A percentile compares a stretch with the other conserved stretches of the same genome.
phyloP scores from a whole-genome alignment of 1,140 invertebrate species.

The Scaptomyza montana region DNA sequence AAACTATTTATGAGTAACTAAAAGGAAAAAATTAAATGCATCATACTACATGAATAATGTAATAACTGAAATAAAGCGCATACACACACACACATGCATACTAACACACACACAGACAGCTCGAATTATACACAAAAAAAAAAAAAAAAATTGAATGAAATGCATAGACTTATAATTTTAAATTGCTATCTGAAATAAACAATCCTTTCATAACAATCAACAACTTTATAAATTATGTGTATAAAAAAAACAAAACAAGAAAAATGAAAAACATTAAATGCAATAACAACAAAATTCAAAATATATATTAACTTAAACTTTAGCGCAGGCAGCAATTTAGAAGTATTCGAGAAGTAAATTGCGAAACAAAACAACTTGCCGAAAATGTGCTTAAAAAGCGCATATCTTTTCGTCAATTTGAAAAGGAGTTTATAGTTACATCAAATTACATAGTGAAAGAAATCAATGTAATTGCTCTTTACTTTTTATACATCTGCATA shows the following conservation, averaged over 20 bases:
- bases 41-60: constrained; percentile 71
- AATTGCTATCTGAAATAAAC: constrained; percentile 57
- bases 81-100: constrained; percentile 30
- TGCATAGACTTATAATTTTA: constrained; percentile 77
- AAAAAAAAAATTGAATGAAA: constrained; percentile 25
- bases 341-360: constrained; percentile 48
- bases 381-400: constrained; percentile 63
- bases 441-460: constrained; percentile 54
- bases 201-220: constrained; percentile 70
- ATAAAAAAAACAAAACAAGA: constrained; percentile 36
- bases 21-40: constrained; percentile 30
- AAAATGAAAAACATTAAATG: constrained; percentile 43
- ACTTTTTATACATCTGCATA: constrained; percentile 30
- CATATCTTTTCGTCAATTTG: constrained; percentile 30
- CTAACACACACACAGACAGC: constrained; percentile 39
- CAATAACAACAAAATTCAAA: constrained; percentile 51
- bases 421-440: constrained; percentile 67
- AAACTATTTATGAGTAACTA: constrained; percentile 70
- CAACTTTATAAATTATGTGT: constrained; percentile 63
- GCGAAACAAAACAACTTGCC: constrained; percentile 21
- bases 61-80: constrained; percentile 65
- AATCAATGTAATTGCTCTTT: constrained; percentile 63
- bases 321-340: constrained; percentile 52
- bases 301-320: constrained; percentile 62
- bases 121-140: constrained; percentile 77